phyloP scores from a whole-genome alignment of 1,140 invertebrate genomes.

The Tetramorium alpestre region DNA sequence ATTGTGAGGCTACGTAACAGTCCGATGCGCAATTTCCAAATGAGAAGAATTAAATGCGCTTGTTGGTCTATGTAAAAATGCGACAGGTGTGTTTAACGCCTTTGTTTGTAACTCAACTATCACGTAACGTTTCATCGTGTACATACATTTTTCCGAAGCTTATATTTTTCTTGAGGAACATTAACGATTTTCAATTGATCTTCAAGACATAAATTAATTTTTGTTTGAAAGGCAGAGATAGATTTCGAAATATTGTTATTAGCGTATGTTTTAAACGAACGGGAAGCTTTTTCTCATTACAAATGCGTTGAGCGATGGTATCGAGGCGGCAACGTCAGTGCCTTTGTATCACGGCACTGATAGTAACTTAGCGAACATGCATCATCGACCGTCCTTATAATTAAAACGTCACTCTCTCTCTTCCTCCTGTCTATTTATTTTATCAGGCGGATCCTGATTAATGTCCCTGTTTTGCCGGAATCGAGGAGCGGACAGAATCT shows the following conservation, averaged over 20 bases:
- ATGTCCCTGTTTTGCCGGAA: constrained; percentile 76
- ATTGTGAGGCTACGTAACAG: background rate
- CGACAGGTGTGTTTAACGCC: background rate
- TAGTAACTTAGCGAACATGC: constrained; percentile 38
- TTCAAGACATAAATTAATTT: background rate
- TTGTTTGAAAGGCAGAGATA: background rate
- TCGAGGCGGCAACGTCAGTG: constrained; percentile 3
- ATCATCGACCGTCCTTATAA: constrained; percentile 51
- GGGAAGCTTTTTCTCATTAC: background rate
- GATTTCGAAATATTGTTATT: background rate
- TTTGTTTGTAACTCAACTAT: background rate
- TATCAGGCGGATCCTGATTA: constrained; percentile 77
- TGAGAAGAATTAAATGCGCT: background rate
- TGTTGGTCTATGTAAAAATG: background rate
- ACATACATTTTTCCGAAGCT: background rate
- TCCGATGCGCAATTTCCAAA: background rate
- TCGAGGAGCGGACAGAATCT: constrained; percentile 47
- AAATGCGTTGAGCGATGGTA: constrained; percentile 7
- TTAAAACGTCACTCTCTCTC: constrained; percentile 66
- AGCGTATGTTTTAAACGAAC: background rate
- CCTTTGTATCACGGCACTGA: background rate
- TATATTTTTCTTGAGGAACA: background rate
- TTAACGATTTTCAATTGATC: background rate
- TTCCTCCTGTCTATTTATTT: constrained; percentile 72
- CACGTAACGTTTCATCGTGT: background rate